Evolutionary conservation across 2,888 invertebrate genomes (phyloP).

Genomic region (Adela reaumurella): DNA sequence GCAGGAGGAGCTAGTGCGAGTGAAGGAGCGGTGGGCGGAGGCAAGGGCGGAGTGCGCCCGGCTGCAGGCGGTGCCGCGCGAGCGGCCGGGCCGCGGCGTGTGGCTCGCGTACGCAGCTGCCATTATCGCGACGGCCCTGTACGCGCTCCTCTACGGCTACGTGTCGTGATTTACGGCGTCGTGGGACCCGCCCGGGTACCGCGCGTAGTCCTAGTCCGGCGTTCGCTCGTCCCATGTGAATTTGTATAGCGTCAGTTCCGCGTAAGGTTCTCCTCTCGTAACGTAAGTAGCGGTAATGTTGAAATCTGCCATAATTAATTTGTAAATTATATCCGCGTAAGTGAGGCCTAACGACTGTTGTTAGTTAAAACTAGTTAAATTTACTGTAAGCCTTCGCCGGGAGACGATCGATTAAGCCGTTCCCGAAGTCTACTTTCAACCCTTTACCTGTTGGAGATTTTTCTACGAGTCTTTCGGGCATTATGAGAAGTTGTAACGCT

Average conservation of each 20-base stretch:
- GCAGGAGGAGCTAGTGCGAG: slow-evolving; percentile 68
- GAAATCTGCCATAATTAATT: slow-evolving; percentile 54
- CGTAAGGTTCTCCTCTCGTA: not conserved
- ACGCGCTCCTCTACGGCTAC: slow-evolving; percentile 57
- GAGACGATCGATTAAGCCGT: not conserved
- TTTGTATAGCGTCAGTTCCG: too few relatives aligned
- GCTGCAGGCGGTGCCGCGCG: slow-evolving; percentile 53
- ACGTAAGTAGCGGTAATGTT: slow-evolving; percentile 30
- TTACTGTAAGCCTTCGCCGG: slow-evolving; percentile 22
- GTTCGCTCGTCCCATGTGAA: not conserved
- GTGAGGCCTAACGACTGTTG: slow-evolving; percentile 54
- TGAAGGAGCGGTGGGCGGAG: slow-evolving; percentile 70
- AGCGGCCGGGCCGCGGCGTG: slow-evolving; percentile 47
- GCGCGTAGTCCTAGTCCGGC: slow-evolving; percentile 24
- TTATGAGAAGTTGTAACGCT: not conserved
- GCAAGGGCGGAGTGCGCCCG: slow-evolving; percentile 60
- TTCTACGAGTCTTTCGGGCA: not conserved
- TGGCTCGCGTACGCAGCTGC: slow-evolving; percentile 58
- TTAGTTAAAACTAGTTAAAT: slow-evolving; percentile 30
- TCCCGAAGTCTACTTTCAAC: not conserved
- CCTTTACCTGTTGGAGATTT: not conserved
- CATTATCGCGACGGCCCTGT: slow-evolving; percentile 53
- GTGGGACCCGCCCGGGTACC: slow-evolving; percentile 51
- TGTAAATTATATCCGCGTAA: slow-evolving; percentile 22
- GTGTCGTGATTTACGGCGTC: slow-evolving; percentile 62